Conservation (phyloP, 1,140 invertebrate species). For the Bilobella aurantiaca region DNA sequence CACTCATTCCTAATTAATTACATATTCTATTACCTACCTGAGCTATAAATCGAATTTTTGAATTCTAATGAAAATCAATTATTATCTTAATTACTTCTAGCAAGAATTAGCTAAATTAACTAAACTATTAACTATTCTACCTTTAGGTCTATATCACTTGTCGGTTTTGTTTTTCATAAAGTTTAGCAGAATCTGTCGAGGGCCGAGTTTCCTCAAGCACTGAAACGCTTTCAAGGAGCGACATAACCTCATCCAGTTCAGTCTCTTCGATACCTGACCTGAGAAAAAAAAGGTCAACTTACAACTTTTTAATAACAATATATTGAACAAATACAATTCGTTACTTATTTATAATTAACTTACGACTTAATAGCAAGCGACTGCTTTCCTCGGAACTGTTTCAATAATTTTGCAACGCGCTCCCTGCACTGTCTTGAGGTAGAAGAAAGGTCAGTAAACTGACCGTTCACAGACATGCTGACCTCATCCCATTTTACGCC, state of each 20-base stretch:
- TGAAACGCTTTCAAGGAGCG: not conserved
- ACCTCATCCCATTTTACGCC: not conserved
- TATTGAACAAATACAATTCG: not conserved
- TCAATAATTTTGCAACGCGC: not conserved
- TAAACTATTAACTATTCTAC: no score
- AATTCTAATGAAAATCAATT: no score
- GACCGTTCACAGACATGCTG: not conserved
- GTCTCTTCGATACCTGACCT: not conserved
- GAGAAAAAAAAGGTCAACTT: not conserved
- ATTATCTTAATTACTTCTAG: no score
- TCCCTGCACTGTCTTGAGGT: not conserved
- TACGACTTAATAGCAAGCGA: not conserved
- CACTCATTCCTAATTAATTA: no score
- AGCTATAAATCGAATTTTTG: no score
- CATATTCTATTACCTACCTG: no score
- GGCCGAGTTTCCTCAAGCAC: not conserved
- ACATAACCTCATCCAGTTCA: not conserved
- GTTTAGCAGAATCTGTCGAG: not conserved
- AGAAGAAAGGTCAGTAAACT: not conserved
- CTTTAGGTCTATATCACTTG: no score
- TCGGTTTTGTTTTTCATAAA: not conserved
- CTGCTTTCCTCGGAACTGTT: not conserved
- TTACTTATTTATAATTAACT: not conserved
- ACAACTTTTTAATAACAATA: not conserved
- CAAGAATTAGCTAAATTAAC: no score